Conservation (phyloP, 2,888 invertebrate genomes). For the Oeneis ivallda region DNA sequence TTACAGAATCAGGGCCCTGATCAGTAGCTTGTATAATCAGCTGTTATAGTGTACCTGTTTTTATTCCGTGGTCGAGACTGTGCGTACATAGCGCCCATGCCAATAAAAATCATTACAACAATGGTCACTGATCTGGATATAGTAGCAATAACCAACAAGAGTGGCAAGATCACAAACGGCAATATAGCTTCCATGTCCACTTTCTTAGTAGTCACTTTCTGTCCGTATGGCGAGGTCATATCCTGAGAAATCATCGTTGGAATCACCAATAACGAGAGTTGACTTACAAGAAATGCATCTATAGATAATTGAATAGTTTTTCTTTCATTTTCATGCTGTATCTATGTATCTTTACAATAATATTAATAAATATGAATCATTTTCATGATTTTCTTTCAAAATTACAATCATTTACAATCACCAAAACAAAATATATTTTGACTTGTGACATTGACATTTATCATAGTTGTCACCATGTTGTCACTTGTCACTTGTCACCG, state of each 20-base stretch:
- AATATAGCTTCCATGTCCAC: constrained; percentile 62
- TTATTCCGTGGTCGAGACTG: constrained; percentile 71
- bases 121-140: constrained; percentile 63
- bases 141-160: constrained; percentile 61
- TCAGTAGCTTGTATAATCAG: neutral
- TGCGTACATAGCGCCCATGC: constrained; percentile 70
- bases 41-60: constrained; percentile 57
- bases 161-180: constrained; percentile 69
- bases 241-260: constrained; percentile 62
- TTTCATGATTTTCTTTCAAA: neutral
- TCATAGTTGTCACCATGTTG: too few species aligned
- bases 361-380: too few species aligned
- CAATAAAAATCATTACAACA: constrained; percentile 66
- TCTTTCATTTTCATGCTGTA: too few species aligned
- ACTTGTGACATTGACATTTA: too few species aligned
- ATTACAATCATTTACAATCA: too few species aligned
- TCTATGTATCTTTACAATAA: too few species aligned
- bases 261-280: constrained; percentile 47
- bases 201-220: constrained; percentile 57
- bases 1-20: too few species aligned
- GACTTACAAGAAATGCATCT: neutral
- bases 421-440: neutral
- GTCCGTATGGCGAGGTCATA: constrained; percentile 53
- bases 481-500: too few species aligned
- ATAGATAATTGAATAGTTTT: too few species aligned